These are phyloP conservation scores for Microcebus jonahi DNA, from an alignment of 2,113 vertebrate species.

Conservation along the genomic window DNA sequence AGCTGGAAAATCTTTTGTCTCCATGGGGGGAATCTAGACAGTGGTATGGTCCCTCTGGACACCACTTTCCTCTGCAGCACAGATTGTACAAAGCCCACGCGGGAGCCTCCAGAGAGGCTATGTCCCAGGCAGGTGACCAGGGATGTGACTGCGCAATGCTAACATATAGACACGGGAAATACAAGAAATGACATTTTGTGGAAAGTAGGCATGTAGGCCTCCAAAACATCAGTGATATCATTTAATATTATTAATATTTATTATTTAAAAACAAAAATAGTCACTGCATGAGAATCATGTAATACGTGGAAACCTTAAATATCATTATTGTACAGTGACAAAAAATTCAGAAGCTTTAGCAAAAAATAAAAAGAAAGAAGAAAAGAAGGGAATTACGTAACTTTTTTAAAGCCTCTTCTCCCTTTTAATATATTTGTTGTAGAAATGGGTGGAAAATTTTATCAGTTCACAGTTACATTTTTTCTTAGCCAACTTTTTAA, in stretches of 20 bases:
- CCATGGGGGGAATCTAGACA: neutral
- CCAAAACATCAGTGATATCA: neutral
- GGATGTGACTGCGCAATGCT: neutral
- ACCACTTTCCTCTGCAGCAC: neutral
- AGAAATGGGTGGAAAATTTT: neutral
- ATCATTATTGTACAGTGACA: neutral
- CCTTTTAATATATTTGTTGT: neutral
- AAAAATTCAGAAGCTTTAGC: neutral
- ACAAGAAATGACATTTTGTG: neutral
- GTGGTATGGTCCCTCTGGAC: neutral
- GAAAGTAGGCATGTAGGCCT: neutral
- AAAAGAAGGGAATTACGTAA: neutral
- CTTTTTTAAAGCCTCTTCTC: neutral
- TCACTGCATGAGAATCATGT: neutral
- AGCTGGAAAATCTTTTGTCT: neutral
- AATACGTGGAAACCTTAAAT: slow-evolving; percentile 1
- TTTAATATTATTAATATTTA: neutral
- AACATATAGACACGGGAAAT: neutral
- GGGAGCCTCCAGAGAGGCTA: neutral
- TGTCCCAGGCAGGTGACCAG: neutral
- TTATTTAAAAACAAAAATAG: neutral
- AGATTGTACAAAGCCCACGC: neutral
- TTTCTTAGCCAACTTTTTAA: slow-evolving; percentile 34
- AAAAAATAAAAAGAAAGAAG: neutral
- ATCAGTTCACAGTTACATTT: neutral